A percentile compares a stretch with the other conserved stretches of the same genome.
phyloP scores from a whole-genome alignment of 2,113 vertebrate species.

The Tupaia tana region DNA sequence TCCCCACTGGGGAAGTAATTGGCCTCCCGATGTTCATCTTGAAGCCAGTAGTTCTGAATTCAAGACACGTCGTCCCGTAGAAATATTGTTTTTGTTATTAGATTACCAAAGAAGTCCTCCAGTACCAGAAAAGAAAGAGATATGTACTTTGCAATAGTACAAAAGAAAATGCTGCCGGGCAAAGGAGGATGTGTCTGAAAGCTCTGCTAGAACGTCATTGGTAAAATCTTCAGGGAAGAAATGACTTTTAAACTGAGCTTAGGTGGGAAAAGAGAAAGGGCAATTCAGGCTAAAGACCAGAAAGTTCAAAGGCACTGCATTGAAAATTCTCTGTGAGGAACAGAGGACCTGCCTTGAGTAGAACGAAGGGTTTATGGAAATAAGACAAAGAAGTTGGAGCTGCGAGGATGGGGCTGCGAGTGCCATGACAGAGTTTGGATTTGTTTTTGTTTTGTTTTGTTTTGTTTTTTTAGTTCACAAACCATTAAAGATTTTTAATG shows the following conservation, averaged over 20 bases:
- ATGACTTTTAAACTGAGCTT: conserved; percentile 30
- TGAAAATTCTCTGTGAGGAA: neutral
- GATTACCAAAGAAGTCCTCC: neutral
- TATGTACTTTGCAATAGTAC: neutral
- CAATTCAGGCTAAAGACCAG: neutral
- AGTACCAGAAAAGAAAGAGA: neutral
- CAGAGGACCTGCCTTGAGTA: neutral
- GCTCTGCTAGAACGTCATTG: neutral
- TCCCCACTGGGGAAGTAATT: neutral
- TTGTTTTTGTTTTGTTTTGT: too few relatives aligned
- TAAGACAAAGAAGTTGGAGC: neutral
- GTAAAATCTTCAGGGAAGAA: conserved; percentile 34
- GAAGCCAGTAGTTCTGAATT: conserved; percentile 41
- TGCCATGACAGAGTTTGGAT: neutral
- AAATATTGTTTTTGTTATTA: conserved; percentile 20
- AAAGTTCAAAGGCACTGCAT: neutral
- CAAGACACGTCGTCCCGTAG: conserved; percentile 38
- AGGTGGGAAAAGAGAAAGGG: neutral
- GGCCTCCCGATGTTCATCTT: conserved; percentile 14
- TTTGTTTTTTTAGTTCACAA: neutral
- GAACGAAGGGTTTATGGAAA: neutral
- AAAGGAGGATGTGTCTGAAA: neutral
- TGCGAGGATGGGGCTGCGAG: neutral
- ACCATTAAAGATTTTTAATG: neutral
- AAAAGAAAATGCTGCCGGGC: conserved; percentile 42